These are phyloP conservation scores for Nansenia antarctica DNA, from an alignment of 2,113 vertebrate species.

Conservation along the genomic window DNA sequence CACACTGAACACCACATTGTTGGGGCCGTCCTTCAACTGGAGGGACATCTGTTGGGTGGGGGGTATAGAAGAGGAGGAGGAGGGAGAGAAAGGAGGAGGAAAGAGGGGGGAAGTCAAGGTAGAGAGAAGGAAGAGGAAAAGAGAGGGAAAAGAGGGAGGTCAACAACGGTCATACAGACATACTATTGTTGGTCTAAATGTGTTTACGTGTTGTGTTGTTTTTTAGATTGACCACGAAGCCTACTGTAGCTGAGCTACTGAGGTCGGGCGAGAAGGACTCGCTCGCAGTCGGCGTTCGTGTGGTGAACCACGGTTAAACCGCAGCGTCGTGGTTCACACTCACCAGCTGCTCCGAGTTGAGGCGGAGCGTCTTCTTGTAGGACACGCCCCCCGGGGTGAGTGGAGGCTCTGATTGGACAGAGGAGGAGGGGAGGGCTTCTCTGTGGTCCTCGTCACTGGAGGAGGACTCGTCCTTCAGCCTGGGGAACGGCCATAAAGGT, in stretches of 20 bases:
- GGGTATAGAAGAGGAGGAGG: too few species aligned
- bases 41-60: slow-evolving; percentile 89
- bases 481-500: slow-evolving; percentile 41
- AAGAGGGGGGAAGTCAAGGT: background rate
- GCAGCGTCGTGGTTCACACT: slow-evolving; percentile 32
- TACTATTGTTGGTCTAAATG: background rate
- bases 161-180: background rate
- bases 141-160: too few species aligned
- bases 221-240: too few species aligned
- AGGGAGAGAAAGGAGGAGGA: background rate
- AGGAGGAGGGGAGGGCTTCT: slow-evolving; percentile 62
- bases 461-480: slow-evolving; percentile 92
- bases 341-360: slow-evolving; percentile 93
- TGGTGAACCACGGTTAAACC: too few species aligned
- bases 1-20: slow-evolving; percentile 94
- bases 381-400: slow-evolving; percentile 69
- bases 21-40: slow-evolving; percentile 91
- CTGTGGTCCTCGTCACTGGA: slow-evolving; percentile 91
- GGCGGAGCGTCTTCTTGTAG: slow-evolving; percentile 92
- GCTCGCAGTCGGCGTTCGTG: too few species aligned
- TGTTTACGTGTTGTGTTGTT: too few species aligned
- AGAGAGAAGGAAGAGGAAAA: background rate
- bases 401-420: slow-evolving; percentile 64
- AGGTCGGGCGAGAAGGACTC: too few species aligned
- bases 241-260: too few species aligned